A percentile compares a stretch with the other conserved stretches of the same genome.
Evolutionary conservation across 2,113 vertebrate genomes (phyloP).

Genomic region (Urocolius indicus): DNA sequence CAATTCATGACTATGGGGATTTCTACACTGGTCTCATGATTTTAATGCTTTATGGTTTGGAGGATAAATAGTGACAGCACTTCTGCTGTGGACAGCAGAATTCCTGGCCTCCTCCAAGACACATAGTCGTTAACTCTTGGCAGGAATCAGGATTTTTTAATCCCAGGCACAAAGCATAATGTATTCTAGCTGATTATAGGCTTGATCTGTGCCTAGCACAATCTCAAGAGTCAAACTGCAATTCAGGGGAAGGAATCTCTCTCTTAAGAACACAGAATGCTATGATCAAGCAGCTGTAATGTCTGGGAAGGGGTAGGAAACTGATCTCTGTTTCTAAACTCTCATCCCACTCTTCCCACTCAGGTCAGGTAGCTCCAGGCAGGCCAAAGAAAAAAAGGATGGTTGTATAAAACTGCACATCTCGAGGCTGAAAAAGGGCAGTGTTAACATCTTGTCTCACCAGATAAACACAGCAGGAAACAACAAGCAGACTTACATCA

Average conservation of each 20-base stretch:
- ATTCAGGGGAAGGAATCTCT: background rate
- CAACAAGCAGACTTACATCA: slow-evolving; percentile 83
- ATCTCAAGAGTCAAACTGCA: background rate
- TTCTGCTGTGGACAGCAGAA: background rate
- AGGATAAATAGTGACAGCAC: background rate
- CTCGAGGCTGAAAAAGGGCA: background rate
- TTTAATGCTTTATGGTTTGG: background rate
- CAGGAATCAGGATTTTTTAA: background rate
- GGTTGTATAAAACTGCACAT: background rate
- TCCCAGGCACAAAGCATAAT: background rate
- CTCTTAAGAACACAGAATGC: background rate
- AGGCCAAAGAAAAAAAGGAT: background rate
- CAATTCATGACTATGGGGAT: background rate
- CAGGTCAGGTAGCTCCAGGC: background rate
- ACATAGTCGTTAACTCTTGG: background rate
- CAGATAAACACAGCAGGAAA: background rate
- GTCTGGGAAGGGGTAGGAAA: background rate
- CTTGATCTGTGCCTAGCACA: background rate
- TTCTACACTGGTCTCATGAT: background rate
- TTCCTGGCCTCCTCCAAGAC: background rate
- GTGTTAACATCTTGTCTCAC: background rate
- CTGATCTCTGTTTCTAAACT: background rate
- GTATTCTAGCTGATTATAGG: background rate
- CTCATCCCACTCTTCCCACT: background rate
- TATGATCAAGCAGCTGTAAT: background rate